Evolutionary conservation across 2,113 vertebrate species (phyloP).

Genomic region (Pelusios castaneus): DNA sequence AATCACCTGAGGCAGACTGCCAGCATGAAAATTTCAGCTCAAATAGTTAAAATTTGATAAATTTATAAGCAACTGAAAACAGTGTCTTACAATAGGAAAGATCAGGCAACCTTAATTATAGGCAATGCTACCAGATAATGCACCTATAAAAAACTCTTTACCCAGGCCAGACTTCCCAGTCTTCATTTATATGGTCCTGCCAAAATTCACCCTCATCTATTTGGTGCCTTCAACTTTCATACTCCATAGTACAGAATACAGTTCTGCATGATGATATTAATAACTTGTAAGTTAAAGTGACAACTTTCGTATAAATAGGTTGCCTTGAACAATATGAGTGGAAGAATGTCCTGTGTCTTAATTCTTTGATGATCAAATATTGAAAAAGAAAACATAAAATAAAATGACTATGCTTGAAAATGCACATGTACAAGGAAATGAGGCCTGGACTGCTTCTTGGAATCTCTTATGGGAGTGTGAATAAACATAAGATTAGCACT

Average conservation of each 20-base stretch:
- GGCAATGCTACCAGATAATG: no score
- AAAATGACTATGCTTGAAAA: neutral
- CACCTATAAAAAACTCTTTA: neutral
- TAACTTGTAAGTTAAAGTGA: neutral
- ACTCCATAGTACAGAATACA: neutral
- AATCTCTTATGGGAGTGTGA: neutral
- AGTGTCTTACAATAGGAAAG: neutral
- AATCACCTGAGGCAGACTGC: neutral
- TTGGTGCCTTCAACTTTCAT: neutral
- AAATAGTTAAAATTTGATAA: neutral
- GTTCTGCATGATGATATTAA: neutral
- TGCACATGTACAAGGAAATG: neutral
- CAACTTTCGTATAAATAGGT: neutral
- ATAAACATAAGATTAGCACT: neutral
- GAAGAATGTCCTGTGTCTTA: neutral
- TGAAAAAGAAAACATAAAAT: neutral
- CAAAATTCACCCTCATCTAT: neutral
- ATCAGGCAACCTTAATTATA: neutral
- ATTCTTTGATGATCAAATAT: neutral
- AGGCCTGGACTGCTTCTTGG: neutral
- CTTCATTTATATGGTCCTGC: neutral
- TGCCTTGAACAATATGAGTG: neutral
- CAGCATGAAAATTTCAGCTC: neutral
- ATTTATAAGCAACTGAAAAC: neutral
- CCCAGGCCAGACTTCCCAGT: neutral